Conservation (phyloP, 2,113 vertebrate species). For the Mola mola region DNA sequence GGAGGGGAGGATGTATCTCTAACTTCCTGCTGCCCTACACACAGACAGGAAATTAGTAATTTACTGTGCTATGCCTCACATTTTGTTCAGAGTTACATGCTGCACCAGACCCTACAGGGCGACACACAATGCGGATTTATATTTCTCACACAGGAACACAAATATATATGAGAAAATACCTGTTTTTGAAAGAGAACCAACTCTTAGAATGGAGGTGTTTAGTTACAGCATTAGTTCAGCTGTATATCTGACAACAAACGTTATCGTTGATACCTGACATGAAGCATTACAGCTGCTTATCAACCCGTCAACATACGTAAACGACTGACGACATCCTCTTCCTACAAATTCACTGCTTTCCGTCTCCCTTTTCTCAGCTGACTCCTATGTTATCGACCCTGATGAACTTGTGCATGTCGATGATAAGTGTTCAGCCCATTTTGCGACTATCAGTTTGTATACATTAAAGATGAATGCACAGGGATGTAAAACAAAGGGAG, state of each 20-base stretch:
- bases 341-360: conserved; percentile 4
- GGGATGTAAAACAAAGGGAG: not conserved
- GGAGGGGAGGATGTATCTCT: conserved; percentile 78
- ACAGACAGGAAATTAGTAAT: conserved; percentile 80
- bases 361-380: too few relatives aligned
- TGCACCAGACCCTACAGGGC: conserved; percentile 17
- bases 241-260: not conserved
- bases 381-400: too few relatives aligned
- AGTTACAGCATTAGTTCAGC: not conserved
- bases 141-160: conserved; percentile 6
- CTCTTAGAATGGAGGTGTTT: not conserved
- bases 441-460: too few relatives aligned
- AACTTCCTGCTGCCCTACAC: conserved; percentile 78
- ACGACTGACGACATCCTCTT: conserved; percentile 32
- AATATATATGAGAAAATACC: not conserved
- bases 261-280: conserved; percentile 1
- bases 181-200: not conserved
- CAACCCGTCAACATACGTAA: conserved; percentile 23
- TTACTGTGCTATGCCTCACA: conserved; percentile 72
- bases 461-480: not conserved
- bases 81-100: conserved; percentile 58
- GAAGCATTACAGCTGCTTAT: conserved; percentile 34
- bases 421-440: not conserved
- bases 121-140: too few relatives aligned
- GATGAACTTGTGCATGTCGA: not conserved